Evolutionary conservation across 2,888 invertebrate genomes (phyloP), one percentile per base, ranked within the genome.

Genomic region (Drepanosiphum platanoidis): DNA sequence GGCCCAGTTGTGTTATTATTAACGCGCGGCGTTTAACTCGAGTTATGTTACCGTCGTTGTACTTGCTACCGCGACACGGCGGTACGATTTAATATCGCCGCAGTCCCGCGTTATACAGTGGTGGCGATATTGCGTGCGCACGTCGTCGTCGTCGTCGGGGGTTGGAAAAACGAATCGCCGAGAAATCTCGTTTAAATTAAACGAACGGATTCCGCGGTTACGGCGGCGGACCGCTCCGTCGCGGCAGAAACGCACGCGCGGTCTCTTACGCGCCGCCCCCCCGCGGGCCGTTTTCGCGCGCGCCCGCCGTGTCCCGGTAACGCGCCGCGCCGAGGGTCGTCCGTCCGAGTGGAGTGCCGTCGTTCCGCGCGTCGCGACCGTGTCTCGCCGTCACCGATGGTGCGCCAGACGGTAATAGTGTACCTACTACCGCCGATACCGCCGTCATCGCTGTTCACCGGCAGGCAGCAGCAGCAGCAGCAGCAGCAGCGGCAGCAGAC

Each of bases 1-100:
- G 84, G 77, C 84, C 84, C 84, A 68, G 84, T 84, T 77, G 84
- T 77, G 84, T 84, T 77, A 84, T 77, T 84, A 77, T 84, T 77
- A 84, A 84, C 84, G 68, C 66, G 77, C 66, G 52, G 36, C 34
- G 8, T 68, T 34, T 64, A 30, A 64, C 64, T 64, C 64, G 30
- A 64, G 64, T 64, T 30, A 27, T 27, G 61, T 27, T 5, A 27
- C 61, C 9, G n/a, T 22, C 11, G 3, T 64, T 11, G 61, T 61
- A 61, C 61, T n/a, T 27, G 0, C 0, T 1, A 9, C 61, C 22
- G 7, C 61, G 9, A 18, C 22, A n/a, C 61, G 61, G 27, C 64
- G n/a, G 30, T 9, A 30, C 11, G 27, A 30, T 30, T 27, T 18
- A 11, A 64, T 27, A 11, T 64, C 13, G 3, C 30, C 64, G 64